A percentile compares a stretch with the other conserved stretches of the same genome.
Conservation (phyloP, 23 tunicate species). For the Ciona savignyi region DNA sequence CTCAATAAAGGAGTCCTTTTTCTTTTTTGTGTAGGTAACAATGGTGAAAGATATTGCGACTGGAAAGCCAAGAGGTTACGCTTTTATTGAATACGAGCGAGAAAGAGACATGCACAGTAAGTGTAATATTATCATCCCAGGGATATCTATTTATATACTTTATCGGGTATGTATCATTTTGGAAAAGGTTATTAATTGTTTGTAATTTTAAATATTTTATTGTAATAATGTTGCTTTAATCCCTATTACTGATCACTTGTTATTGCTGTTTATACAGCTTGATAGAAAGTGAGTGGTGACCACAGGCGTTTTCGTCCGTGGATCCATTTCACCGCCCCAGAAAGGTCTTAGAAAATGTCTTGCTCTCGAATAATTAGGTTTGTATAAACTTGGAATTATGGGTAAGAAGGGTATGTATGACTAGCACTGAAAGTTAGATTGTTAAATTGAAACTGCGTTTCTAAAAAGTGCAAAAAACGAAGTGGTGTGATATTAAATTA, state of each 20-base stretch:
- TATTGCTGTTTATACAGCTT: slow-evolving; percentile 61
- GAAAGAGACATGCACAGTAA: slow-evolving; percentile 99
- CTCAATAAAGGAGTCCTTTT: not conserved
- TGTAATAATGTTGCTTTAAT: not conserved
- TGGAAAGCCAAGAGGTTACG: slow-evolving; percentile 96
- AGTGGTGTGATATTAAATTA: no score
- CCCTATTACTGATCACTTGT: not conserved
- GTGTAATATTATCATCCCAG: slow-evolving; percentile 6
- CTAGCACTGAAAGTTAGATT: not conserved
- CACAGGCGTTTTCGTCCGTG: slow-evolving; percentile 40
- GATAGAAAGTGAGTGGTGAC: slow-evolving; percentile 18
- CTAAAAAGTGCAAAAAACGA: no score
- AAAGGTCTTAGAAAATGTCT: not conserved
- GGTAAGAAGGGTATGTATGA: slow-evolving; percentile 79
- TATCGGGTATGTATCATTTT: not conserved
- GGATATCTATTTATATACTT: no score
- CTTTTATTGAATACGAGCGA: slow-evolving; percentile 92
- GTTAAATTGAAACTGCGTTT: no score
- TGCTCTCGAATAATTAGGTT: slow-evolving; percentile 26
- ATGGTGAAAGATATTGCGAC: slow-evolving; percentile 76
- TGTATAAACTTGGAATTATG: slow-evolving; percentile 27
- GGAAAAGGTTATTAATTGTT: no score
- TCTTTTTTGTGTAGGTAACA: slow-evolving; percentile 40
- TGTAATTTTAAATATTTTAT: no score
- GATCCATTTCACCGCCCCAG: not conserved